Evolutionary conservation across 2,797 vertebrate genomes (phyloP).

Genomic region (Sparidentex hasta): DNA sequence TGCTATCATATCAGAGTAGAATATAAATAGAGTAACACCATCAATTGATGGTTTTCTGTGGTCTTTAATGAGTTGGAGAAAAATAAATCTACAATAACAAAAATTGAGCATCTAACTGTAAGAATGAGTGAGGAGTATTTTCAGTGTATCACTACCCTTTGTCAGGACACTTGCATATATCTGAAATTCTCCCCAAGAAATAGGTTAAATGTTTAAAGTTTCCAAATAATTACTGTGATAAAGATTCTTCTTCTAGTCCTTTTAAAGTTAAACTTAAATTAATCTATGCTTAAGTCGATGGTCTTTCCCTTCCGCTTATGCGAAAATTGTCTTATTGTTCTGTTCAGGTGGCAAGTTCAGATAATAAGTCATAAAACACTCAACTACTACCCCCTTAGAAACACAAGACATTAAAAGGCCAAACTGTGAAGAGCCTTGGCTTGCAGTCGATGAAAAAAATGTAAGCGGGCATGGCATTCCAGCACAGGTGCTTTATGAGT

Average conservation of each 20-base stretch:
- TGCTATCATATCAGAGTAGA: conserved; percentile 7
- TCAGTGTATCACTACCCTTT: too few species aligned
- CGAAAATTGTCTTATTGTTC: background rate
- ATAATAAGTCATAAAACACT: conserved; percentile 9
- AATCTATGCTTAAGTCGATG: too few species aligned
- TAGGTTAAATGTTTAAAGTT: too few species aligned
- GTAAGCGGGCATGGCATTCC: background rate
- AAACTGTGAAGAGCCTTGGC: conserved; percentile 27
- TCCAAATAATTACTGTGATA: too few species aligned
- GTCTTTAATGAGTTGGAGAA: background rate
- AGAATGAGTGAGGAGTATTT: background rate
- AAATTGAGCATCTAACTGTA: background rate
- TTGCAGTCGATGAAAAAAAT: background rate
- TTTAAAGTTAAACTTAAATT: too few species aligned
- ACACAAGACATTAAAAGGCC: background rate
- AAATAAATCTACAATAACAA: background rate
- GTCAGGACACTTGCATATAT: too few species aligned
- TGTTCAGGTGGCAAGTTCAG: background rate
- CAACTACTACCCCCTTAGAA: background rate
- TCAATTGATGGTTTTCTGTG: background rate
- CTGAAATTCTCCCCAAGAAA: too few species aligned
- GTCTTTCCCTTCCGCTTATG: too few species aligned
- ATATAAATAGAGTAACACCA: background rate
- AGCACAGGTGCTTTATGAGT: conserved; percentile 43
- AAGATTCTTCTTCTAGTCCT: too few species aligned